A percentile compares a stretch with the other conserved stretches of the same genome.
phyloP scores from a whole-genome alignment of 1,140 invertebrate species.

The Liolophura sinensis region DNA sequence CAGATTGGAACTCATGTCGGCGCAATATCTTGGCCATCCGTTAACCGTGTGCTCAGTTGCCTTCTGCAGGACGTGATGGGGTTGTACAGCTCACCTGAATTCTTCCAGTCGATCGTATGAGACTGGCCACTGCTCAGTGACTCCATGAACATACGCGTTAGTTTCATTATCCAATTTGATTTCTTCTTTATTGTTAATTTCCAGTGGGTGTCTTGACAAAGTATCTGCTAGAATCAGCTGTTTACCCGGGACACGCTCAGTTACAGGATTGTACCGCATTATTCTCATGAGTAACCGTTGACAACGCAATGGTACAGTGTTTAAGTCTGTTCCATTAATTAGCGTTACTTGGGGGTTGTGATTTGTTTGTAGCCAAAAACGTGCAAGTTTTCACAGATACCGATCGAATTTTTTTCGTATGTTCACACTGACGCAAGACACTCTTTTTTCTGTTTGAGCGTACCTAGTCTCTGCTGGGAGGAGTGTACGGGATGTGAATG shows the following conservation, averaged over 20 bases:
- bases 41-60: constrained; percentile 2
- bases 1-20: too few relatives aligned
- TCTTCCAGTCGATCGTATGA: not conserved
- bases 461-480: constrained; percentile 53
- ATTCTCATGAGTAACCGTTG: constrained; percentile 25
- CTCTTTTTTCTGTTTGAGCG: too few relatives aligned
- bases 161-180: not conserved
- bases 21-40: too few relatives aligned
- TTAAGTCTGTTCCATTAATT: constrained; percentile 22
- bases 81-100: not conserved
- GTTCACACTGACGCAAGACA: constrained; percentile 61
- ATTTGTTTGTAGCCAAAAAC: constrained; percentile 38
- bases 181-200: not conserved
- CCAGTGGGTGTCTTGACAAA: constrained; percentile 14
- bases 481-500: constrained; percentile 57
- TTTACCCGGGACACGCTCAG: constrained; percentile 22
- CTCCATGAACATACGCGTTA: not conserved
- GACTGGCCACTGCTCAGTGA: not conserved
- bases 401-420: constrained; percentile 62
- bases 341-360: constrained; percentile 49
- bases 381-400: constrained; percentile 60
- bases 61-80: not conserved
- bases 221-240: constrained; percentile 20
- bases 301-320: constrained; percentile 15
- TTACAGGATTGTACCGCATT: constrained; percentile 13